Conservation (phyloP, 2,113 vertebrate species). For the Alethe castanea region DNA sequence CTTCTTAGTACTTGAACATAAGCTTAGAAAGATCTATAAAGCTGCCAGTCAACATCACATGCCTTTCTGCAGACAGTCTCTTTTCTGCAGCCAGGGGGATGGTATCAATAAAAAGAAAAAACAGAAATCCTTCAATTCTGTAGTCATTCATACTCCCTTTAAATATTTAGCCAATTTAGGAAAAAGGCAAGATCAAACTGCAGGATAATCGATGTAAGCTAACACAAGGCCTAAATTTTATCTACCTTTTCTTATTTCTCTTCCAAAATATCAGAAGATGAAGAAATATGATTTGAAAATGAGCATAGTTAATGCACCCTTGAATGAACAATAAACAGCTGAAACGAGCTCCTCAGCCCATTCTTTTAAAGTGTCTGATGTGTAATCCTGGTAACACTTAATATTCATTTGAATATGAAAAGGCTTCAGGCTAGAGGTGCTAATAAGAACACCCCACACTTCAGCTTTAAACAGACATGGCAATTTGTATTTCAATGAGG, state of each 20-base stretch:
- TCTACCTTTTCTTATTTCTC: background rate
- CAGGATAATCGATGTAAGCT: background rate
- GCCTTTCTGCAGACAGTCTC: background rate
- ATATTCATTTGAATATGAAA: conserved; percentile 72
- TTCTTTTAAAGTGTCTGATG: background rate
- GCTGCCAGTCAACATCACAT: background rate
- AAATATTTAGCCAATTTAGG: background rate
- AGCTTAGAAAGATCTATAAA: background rate
- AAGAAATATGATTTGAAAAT: conserved; percentile 31
- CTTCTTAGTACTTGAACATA: background rate
- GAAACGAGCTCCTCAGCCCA: background rate
- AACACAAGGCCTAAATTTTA: background rate
- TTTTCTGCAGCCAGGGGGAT: background rate
- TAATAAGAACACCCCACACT: conserved; percentile 40
- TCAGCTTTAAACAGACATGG: conserved; percentile 13
- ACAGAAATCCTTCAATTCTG: background rate
- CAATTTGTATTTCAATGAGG: conserved; percentile 63
- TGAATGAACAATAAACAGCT: conserved; percentile 28
- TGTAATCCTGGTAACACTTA: conserved; percentile 31
- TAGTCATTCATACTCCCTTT: background rate
- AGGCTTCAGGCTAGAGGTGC: conserved; percentile 33
- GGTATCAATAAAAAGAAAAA: background rate
- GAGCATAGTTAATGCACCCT: background rate
- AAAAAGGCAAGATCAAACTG: background rate
- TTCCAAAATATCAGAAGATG: background rate